Percentiles rank a stretch among this genome's conserved stretches.
These are phyloP conservation scores for Crenichthys baileyi DNA, from an alignment of 2,797 vertebrate species.

Conservation along the genomic window DNA sequence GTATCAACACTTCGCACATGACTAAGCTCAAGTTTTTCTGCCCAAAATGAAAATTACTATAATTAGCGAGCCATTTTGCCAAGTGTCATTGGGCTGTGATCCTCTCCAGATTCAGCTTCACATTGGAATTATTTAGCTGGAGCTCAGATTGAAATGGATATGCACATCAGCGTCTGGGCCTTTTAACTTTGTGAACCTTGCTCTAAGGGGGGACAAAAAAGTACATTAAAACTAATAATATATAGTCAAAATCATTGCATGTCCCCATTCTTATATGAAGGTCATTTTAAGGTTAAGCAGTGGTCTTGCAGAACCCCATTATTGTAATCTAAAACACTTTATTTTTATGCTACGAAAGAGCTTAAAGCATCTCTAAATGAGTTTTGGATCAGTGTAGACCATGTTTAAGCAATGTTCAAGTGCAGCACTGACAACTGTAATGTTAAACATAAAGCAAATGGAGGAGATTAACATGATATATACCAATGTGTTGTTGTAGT, in stretches of 20 bases:
- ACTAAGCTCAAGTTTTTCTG: slow-evolving; percentile 68
- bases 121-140: slow-evolving; percentile 44
- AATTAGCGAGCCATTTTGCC: slow-evolving; percentile 77
- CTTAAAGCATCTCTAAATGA: not conserved
- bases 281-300: slow-evolving; percentile 12
- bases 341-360: not conserved
- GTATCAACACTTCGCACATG: slow-evolving; percentile 75
- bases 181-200: slow-evolving; percentile 35
- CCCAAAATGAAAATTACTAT: slow-evolving; percentile 79
- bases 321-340: slow-evolving; percentile 5
- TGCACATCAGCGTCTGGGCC: slow-evolving; percentile 43
- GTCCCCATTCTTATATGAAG: slow-evolving; percentile 14
- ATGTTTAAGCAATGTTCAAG: not conserved
- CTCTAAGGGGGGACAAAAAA: slow-evolving; percentile 28
- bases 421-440: not conserved
- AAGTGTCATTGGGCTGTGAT: slow-evolving; percentile 67
- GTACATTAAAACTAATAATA: slow-evolving; percentile 30
- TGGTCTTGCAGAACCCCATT: not conserved
- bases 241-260: slow-evolving; percentile 25
- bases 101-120: slow-evolving; percentile 54
- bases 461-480: not conserved
- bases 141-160: slow-evolving; percentile 44
- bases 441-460: not conserved
- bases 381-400: not conserved
- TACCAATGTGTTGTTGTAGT: not conserved